phyloP scores from a whole-genome alignment of 2,113 vertebrate genomes.

The Eupsittula cactorum region DNA sequence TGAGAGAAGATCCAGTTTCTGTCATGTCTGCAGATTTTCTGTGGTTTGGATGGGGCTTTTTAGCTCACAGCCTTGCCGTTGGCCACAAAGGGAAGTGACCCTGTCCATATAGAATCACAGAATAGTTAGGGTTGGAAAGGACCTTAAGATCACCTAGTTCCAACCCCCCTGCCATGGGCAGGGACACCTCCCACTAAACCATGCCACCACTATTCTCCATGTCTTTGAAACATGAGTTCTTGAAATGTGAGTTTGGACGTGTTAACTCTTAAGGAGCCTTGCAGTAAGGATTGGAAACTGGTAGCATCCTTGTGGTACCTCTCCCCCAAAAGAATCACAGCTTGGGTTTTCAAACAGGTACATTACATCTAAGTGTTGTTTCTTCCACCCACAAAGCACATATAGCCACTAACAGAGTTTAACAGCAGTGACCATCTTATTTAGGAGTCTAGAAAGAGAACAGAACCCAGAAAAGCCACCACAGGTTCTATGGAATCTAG shows the following conservation, averaged over 20 bases:
- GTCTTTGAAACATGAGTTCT: neutral
- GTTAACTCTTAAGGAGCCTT: neutral
- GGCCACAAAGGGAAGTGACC: neutral
- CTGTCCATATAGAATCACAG: neutral
- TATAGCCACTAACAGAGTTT: neutral
- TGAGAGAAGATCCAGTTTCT: neutral
- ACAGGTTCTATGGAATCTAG: neutral
- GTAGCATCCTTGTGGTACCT: neutral
- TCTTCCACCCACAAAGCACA: neutral
- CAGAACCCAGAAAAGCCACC: neutral
- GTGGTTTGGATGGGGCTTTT: neutral
- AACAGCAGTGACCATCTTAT: neutral
- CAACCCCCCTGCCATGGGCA: too few species aligned
- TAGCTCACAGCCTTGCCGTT: neutral
- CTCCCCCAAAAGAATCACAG: neutral
- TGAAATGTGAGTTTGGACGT: neutral
- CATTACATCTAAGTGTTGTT: neutral
- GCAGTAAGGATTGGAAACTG: neutral
- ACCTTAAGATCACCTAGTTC: too few species aligned
- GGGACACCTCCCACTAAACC: too few species aligned
- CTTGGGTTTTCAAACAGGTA: neutral
- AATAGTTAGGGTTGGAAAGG: too few species aligned
- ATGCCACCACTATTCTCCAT: neutral
- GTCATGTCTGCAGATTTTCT: neutral
- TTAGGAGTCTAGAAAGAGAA: neutral